Conservation (phyloP, 2,113 vertebrate species). For the Poeciliopsis occidentalis region DNA sequence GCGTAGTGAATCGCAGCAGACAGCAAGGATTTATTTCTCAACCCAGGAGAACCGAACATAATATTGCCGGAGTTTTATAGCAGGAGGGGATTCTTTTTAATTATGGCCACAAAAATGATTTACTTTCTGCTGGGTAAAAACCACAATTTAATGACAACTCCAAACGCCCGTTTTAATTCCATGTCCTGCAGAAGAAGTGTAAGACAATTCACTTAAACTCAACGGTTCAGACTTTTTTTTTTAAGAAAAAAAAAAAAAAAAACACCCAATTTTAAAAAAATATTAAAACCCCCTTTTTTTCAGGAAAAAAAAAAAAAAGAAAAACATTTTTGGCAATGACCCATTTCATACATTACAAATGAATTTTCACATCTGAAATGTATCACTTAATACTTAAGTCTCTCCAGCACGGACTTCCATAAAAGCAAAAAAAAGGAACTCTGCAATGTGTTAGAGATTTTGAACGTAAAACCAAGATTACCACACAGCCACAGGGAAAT, state of each 20-base stretch:
- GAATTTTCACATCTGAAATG: conserved; percentile 57
- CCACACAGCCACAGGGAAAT: conserved; percentile 57
- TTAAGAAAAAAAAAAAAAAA: neutral
- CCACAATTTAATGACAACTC: conserved; percentile 62
- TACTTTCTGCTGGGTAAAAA: conserved; percentile 78
- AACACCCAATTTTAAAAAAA: too few species aligned
- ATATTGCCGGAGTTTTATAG: conserved; percentile 80
- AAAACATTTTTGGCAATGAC: conserved; percentile 12
- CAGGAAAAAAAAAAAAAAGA: neutral
- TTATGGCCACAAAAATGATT: conserved; percentile 84
- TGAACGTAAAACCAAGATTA: conserved; percentile 71
- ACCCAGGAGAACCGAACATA: conserved; percentile 78
- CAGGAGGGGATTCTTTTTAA: conserved; percentile 75
- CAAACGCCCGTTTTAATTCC: conserved; percentile 61
- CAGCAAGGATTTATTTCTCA: conserved; percentile 81
- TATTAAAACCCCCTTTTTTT: conserved; percentile 10
- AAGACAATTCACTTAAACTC: conserved; percentile 16
- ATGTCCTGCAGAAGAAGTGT: conserved; percentile 29
- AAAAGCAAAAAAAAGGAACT: conserved; percentile 53
- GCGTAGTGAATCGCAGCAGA: conserved; percentile 83
- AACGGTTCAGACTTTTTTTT: neutral
- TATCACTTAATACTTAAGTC: conserved; percentile 54
- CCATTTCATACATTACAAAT: conserved; percentile 60
- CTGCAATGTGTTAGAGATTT: conserved; percentile 75
- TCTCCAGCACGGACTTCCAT: conserved; percentile 53